Conservation (phyloP, 2,888 invertebrate species). For the Gasteruption jaculator region DNA sequence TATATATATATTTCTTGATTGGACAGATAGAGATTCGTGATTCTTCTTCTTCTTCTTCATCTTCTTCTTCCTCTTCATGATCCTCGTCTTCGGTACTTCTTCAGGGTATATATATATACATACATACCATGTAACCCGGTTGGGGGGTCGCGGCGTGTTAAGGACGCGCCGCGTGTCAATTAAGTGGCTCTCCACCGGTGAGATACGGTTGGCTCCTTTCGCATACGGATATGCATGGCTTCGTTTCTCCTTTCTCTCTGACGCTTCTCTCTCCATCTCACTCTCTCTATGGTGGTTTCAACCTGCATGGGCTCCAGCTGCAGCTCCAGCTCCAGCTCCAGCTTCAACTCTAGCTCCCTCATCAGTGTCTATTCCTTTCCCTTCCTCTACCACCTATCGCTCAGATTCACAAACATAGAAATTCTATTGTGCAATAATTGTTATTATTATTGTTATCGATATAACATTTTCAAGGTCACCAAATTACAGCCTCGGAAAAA, state of each 20-base stretch:
- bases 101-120: no score
- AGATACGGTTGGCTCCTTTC: constrained; percentile 49
- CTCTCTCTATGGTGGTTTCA: not conserved
- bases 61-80: no score
- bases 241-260: constrained; percentile 6
- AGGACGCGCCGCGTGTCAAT: constrained; percentile 50
- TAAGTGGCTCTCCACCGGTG: constrained; percentile 48
- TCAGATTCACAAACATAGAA: no score
- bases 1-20: no score
- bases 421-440: no score
- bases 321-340: constrained; percentile 6
- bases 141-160: constrained; percentile 51
- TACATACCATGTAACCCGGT: no score
- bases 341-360: no score
- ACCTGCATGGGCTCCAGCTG: constrained; percentile 5
- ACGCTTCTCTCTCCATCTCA: constrained; percentile 20
- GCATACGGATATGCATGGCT: constrained; percentile 42
- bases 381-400: constrained; percentile 15
- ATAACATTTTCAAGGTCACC: no score
- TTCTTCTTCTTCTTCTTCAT: no score
- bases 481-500: no score
- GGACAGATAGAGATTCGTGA: constrained; percentile 49
- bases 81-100: no score
- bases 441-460: no score
- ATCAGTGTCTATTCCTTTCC: constrained; percentile 6